phyloP scores from a whole-genome alignment of 2,113 vertebrate species.

The Leptosomus discolor region DNA sequence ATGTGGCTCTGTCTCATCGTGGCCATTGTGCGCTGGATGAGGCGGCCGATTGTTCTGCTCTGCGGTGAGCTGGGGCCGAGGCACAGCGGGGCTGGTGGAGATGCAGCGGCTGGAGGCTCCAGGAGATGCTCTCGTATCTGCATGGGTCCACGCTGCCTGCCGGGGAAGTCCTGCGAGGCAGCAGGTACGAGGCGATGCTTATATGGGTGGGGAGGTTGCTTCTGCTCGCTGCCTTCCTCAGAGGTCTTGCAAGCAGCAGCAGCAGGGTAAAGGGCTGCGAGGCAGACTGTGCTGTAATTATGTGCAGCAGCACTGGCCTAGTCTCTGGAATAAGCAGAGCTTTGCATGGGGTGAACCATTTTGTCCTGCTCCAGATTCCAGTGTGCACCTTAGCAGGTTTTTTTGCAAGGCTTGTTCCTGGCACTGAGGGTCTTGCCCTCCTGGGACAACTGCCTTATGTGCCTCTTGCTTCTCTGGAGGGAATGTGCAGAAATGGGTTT shows the following conservation, averaged over 20 bases:
- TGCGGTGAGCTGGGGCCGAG: background rate
- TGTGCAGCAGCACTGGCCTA: background rate
- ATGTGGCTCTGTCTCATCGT: constrained; percentile 10
- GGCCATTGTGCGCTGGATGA: constrained; percentile 7
- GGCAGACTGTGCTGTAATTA: background rate
- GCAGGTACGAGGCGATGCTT: background rate
- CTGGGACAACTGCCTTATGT: accelerated
- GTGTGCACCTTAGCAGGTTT: accelerated
- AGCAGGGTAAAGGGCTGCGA: background rate
- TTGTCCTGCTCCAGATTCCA: background rate
- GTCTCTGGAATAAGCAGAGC: background rate
- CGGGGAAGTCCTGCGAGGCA: background rate
- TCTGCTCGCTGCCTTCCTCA: accelerated
- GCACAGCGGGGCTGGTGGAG: background rate
- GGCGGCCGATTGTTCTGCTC: background rate
- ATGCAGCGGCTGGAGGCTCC: background rate
- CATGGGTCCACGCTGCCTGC: accelerated
- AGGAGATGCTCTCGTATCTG: background rate
- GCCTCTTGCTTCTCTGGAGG: background rate
- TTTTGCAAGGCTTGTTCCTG: background rate
- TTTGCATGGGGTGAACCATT: background rate
- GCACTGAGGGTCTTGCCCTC: background rate
- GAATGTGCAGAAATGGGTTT: background rate
- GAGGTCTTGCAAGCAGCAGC: background rate
- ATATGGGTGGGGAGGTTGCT: accelerated